Conservation (phyloP, 2,113 vertebrate genomes). For the Lycaon pictus region DNA sequence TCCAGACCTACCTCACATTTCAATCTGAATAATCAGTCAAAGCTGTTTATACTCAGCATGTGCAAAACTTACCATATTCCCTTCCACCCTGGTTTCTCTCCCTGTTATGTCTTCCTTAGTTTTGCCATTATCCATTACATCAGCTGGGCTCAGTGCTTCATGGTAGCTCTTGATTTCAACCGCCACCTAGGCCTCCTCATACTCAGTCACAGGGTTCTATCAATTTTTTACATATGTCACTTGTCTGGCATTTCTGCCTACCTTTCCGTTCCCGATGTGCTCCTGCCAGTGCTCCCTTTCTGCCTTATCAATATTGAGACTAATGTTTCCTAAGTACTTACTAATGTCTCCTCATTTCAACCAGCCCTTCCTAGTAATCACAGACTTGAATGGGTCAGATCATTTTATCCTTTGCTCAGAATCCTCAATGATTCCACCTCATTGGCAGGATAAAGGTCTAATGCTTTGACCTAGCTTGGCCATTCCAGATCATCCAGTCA, state of each 20-base stretch:
- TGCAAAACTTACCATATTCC: background rate
- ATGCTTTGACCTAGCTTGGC: background rate
- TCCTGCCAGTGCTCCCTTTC: background rate
- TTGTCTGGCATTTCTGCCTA: background rate
- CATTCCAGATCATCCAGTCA: background rate
- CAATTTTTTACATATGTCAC: background rate
- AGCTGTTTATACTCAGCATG: background rate
- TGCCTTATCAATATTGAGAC: background rate
- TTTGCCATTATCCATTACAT: constrained; percentile 14
- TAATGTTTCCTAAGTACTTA: background rate
- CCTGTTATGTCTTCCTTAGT: background rate
- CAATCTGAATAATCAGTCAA: background rate
- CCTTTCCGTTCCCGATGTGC: background rate
- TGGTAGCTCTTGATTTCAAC: background rate
- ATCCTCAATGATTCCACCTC: background rate
- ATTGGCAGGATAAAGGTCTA: background rate
- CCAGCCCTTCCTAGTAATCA: background rate
- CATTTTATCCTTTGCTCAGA: background rate
- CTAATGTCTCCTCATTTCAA: background rate
- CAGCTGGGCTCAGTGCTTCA: background rate
- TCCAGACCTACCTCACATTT: background rate
- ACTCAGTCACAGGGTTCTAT: background rate
- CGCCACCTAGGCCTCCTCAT: background rate
- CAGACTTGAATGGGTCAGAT: background rate
- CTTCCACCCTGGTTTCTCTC: background rate